These are phyloP conservation scores for Carcharodon carcharias DNA, from an alignment of 2,797 vertebrate genomes.

Conservation along the genomic window DNA sequence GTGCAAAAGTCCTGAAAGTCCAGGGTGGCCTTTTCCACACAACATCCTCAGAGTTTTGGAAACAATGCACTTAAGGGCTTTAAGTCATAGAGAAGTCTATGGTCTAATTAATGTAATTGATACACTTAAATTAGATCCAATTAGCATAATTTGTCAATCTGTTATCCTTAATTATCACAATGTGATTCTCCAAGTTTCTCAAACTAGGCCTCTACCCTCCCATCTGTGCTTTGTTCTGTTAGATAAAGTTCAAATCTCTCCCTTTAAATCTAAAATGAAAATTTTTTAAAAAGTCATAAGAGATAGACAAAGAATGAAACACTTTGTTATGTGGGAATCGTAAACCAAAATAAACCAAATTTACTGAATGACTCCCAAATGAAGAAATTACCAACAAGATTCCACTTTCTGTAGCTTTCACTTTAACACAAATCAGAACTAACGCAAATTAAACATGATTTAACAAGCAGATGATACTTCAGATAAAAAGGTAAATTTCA, in stretches of 20 bases:
- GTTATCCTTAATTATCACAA: slow-evolving; percentile 29
- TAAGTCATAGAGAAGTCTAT: neutral
- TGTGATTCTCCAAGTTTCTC: slow-evolving; percentile 2
- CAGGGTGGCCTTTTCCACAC: neutral
- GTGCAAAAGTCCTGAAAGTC: neutral
- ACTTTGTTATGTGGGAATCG: too few species aligned
- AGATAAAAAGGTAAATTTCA: neutral
- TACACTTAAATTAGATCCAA: slow-evolving; percentile 25
- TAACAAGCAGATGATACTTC: neutral
- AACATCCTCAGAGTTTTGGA: neutral
- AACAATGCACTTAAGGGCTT: neutral
- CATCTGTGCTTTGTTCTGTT: neutral
- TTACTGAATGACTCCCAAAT: too few species aligned
- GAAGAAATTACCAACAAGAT: too few species aligned
- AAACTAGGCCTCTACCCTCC: neutral
- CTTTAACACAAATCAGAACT: neutral
- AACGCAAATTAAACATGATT: neutral
- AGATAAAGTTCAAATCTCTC: neutral
- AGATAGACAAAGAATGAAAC: too few species aligned
- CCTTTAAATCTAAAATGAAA: neutral
- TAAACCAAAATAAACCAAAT: too few species aligned
- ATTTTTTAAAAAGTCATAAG: neutral
- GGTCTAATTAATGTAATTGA: slow-evolving; percentile 31
- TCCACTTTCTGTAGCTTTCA: neutral
- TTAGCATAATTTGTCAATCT: slow-evolving; percentile 36